Evolutionary conservation across 2,113 vertebrate genomes (phyloP), one percentile per base, ranked within the genome.

Genomic region (Butorides virescens): DNA sequence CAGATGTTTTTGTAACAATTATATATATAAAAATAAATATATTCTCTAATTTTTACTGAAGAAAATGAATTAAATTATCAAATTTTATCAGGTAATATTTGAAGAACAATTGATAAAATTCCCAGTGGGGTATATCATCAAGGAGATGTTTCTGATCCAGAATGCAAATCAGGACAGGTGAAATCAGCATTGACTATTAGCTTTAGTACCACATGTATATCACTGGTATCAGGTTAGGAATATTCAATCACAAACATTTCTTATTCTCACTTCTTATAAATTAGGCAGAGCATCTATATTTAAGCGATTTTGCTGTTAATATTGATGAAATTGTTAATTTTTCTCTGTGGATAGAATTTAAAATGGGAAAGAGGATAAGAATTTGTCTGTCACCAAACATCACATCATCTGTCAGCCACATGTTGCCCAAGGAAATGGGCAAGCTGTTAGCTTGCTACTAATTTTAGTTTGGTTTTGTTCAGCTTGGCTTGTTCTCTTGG

Each of bases 391-490:
- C 81, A 93, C 49, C 29, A 88, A 46, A 80, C 21, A 93, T 91
- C 76, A 91, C 46, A 82, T 97, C 92, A 85, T 93, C 47, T 96
- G 37, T 95, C 71, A 81, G 42, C 49, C 86, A 59, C 81, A 53
- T 26, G 55, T 87, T 97, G 77, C 95, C 88, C 52, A 68, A 92
- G 52, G 90, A 85, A 95, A 93, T 15, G 23, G 37, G 47, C 77
- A 97, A 96, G 73, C 86, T 97, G 92, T 96, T 97, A 95, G 80
- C 32, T 22, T 93, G 49, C 72, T 95, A 93, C 80, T 96, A 91
- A 96, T 95, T 97, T 97, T 90, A 91, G 52, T 93, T 96, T 84
- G 55, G 27, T 92, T 92, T 94, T 93, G 88, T 97, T 96, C 95
- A 92, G 86, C 83, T 95, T 85, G 63, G 78, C 27, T 96, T 97